Conservation (phyloP, 2,113 vertebrate species). For the Muntiacus muntjak region DNA sequence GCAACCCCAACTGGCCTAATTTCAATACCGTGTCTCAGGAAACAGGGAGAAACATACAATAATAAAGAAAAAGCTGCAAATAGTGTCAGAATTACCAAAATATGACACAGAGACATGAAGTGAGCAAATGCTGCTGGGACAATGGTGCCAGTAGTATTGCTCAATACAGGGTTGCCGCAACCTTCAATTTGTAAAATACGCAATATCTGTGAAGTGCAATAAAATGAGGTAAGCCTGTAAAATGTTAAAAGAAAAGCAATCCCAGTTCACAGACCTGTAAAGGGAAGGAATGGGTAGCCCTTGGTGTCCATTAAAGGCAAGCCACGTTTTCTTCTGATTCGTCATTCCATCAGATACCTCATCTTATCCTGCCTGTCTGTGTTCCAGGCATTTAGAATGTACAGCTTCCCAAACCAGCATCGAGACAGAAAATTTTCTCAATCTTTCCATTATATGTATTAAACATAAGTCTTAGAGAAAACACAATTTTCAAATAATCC, state of each 20-base stretch:
- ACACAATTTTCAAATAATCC: background rate
- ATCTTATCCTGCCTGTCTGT: background rate
- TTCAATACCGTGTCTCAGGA: background rate
- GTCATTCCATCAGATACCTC: background rate
- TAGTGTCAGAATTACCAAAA: background rate
- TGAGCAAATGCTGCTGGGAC: background rate
- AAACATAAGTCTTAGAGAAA: background rate
- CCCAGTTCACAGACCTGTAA: background rate
- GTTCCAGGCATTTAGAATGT: background rate
- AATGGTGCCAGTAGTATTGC: background rate
- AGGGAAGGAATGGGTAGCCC: background rate
- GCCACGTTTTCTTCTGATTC: background rate
- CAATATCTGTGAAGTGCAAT: background rate
- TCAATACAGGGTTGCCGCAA: background rate
- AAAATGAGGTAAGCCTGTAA: background rate
- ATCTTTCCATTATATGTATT: background rate
- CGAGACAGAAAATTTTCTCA: background rate
- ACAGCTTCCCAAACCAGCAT: background rate
- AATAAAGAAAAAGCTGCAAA: background rate
- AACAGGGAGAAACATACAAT: background rate
- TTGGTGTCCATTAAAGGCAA: background rate
- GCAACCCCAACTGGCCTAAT: background rate
- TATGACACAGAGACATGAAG: background rate
- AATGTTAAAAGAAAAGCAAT: background rate
- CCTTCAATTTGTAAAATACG: background rate